Evolutionary conservation across 2,888 invertebrate genomes (phyloP), one percentile per base, ranked within the genome.

Genomic region (Lumbricus terrestris): DNA sequence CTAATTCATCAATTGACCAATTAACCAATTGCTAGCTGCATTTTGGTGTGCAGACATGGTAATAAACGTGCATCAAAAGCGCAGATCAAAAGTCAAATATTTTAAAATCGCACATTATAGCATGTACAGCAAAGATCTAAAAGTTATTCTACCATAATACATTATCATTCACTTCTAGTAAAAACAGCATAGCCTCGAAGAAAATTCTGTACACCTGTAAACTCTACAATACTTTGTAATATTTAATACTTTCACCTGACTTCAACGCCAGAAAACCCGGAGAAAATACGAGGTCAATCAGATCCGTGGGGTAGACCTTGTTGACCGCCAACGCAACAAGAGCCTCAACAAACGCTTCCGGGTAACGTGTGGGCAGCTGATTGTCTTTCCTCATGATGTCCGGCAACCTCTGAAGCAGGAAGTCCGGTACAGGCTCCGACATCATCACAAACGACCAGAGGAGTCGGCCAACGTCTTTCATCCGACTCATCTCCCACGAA

Each of bases 321-420:
- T 85, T 85, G 85, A 85, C 85, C 3, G 85, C 85, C 85, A 85
- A 33, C 8, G 85, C 85, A 34, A 85, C 85, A 85, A 85, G 85
- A 6, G 35, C 85, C 37, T 85, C 85, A 34, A 85, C 85, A 85
- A 85, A 85, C 8, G 85, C 85, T 35, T 85, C 85, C 16, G 85
- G 85, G 37, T 85, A 35, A 35, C 13, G 85, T n/a, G 23, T 23
- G 35, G 85, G 23, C 85, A 85, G 16, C 85, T 35, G 85, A 33
- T 34, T 5, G n/a, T 85, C 35, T 23, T 23, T 34, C 37, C 85
- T 85, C 85, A 85, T 85, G 85, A 85, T 35, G 37, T 34, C 34
- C 18, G 37, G 85, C 16, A 85, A 85, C 37, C 37, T 85, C 85
- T 85, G 35, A 20, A 85, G 33, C 85, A 85, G 34, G 85, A 35